Evolutionary conservation across 2,888 invertebrate species (phyloP).

Genomic region (Heliconius hortense): DNA sequence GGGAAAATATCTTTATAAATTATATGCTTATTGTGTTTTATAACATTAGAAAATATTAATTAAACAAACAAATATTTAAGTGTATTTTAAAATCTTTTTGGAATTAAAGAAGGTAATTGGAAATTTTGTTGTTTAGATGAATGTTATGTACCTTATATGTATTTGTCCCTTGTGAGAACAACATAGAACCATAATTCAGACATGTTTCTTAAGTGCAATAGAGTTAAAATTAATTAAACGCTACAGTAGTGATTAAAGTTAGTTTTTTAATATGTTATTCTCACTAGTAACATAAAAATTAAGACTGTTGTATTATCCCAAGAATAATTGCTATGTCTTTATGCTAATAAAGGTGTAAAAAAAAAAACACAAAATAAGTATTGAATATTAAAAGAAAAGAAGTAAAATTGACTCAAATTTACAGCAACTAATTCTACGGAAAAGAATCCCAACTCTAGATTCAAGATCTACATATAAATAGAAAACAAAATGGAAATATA

Average conservation of each 20-base stretch:
- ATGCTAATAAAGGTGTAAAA: conserved; percentile 15
- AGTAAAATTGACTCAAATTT: background rate
- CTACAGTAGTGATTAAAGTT: background rate
- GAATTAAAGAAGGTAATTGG: conserved; percentile 8
- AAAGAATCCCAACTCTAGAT: background rate
- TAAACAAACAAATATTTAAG: conserved; percentile 19
- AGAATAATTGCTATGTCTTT: conserved; percentile 16
- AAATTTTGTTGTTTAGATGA: conserved; percentile 16
- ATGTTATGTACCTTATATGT: conserved; percentile 14
- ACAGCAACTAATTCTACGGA: background rate
- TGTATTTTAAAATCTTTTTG: conserved; percentile 22
- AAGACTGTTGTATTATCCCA: conserved; percentile 19
- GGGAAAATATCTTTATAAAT: conserved; percentile 20
- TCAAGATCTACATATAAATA: conserved; percentile 1
- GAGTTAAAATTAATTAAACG: background rate
- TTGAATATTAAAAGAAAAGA: background rate
- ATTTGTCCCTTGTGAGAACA: conserved; percentile 18
- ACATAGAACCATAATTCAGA: conserved; percentile 7
- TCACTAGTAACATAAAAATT: conserved; percentile 20
- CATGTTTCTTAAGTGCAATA: conserved; percentile 11
- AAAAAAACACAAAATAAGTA: background rate
- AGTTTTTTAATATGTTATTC: conserved; percentile 19
- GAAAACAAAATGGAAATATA: conserved; percentile 8
- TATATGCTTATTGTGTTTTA: conserved; percentile 22
- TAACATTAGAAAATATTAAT: conserved; percentile 18